Conservation (phyloP, 1,140 invertebrate species). For the Drosophila willistoni region DNA sequence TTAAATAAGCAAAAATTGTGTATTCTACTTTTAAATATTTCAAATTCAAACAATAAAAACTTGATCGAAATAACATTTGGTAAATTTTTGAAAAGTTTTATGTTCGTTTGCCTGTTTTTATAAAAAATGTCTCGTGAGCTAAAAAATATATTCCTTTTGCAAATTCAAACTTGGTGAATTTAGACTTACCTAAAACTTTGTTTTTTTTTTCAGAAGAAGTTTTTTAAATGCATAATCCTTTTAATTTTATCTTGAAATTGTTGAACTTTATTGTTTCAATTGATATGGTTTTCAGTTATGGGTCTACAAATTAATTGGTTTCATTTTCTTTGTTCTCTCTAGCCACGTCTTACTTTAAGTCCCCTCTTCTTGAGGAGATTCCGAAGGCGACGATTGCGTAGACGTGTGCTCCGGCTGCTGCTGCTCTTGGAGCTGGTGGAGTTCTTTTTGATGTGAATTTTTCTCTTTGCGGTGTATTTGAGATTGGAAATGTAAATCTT, state of each 20-base stretch:
- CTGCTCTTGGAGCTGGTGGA: not conserved
- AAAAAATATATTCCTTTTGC: too few relatives aligned
- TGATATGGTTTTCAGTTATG: not conserved
- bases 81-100: too few relatives aligned
- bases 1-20: too few relatives aligned
- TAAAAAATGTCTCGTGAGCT: too few relatives aligned
- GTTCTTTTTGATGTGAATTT: not conserved
- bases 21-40: too few relatives aligned
- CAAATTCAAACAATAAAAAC: too few relatives aligned
- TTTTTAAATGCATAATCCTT: too few relatives aligned
- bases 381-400: not conserved
- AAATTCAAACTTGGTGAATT: too few relatives aligned
- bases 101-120: too few relatives aligned
- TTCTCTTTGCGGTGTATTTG: not conserved
- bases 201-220: too few relatives aligned
- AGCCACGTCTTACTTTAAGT: not conserved
- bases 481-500: conserved; percentile 1
- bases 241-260: not conserved
- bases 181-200: too few relatives aligned
- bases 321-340: not conserved
- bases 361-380: not conserved
- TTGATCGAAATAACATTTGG: too few relatives aligned
- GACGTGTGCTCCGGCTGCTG: not conserved
- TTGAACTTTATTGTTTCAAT: not conserved
- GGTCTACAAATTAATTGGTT: not conserved